Percentiles rank a stretch among this genome's conserved stretches.
Evolutionary conservation across 1,140 invertebrate genomes (phyloP).

Genomic region (Drosophila lacertosa): DNA sequence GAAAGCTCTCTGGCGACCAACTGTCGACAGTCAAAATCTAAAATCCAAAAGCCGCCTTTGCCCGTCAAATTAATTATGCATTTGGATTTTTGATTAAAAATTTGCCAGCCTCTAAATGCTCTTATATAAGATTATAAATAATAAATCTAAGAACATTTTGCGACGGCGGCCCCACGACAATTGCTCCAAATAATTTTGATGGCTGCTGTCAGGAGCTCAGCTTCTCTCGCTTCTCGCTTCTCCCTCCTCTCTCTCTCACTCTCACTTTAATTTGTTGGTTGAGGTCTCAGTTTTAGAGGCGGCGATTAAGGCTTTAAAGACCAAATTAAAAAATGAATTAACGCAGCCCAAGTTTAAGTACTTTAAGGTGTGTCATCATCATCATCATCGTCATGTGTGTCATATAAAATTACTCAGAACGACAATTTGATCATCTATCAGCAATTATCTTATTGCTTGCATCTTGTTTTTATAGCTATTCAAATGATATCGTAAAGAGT

Average conservation of each 20-base stretch:
- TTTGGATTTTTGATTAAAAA: slow-evolving; percentile 62
- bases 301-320: not conserved
- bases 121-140: slow-evolving; percentile 56
- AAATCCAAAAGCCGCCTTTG: slow-evolving; percentile 6
- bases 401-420: too few species aligned
- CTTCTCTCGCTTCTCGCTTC: not conserved
- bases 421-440: too few species aligned
- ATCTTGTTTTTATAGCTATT: too few species aligned
- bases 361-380: too few species aligned
- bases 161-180: slow-evolving; percentile 2
- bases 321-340: not conserved
- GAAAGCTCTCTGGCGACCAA: not conserved
- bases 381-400: too few species aligned
- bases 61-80: slow-evolving; percentile 56
- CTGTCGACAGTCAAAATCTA: not conserved
- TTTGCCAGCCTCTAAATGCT: slow-evolving; percentile 30
- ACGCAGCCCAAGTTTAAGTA: not conserved
- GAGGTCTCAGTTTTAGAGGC: not conserved
- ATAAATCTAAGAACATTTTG: slow-evolving; percentile 34
- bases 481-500: too few species aligned
- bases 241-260: too few species aligned
- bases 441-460: too few species aligned
- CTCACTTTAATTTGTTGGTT: too few species aligned
- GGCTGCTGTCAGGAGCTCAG: slow-evolving; percentile 21
- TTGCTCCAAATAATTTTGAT: slow-evolving; percentile 21